Base-by-base conservation (phyloP, 53 echinoderm and acorn worm genomes). In the Antedon mediterranea region DNA sequence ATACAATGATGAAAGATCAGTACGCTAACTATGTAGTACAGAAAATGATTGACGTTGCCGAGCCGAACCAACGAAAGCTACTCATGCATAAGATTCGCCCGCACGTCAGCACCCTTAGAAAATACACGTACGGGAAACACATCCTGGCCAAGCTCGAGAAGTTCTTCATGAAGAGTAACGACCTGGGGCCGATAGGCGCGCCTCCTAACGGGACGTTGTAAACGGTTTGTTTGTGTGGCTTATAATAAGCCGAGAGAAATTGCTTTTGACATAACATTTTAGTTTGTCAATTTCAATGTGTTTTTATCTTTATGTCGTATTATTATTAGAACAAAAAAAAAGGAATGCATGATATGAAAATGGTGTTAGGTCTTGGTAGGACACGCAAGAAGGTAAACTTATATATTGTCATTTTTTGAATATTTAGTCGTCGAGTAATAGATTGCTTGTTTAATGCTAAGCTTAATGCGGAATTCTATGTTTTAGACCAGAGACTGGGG, bases 1-100 rank as follows among this genome's bases (percentile, higher is more conserved):
- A 90, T 83, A 98, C 98, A 4, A 98, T 98, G 98, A 98, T 98
- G 98, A 98, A 98, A 44, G 98, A 98, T 85, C 98, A 98, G 86
- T 98, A 98, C 73, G 98, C 98, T 79, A 98, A 98, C 98, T 98
- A 98, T 72, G 98, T 98, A 29, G 98, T 98, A 0, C 98, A 98
- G 85, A 98, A 98, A 88, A 98, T 98, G 98, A 98, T 98, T 9
- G 98, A 98, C 78, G 98, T 93, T n/a, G 89, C 90, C 13, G 98
- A 98, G 83, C 98, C 98, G 28, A 92, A 88, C 92, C 98, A 98
- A 42, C 92, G 98, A 76, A 92, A 92, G 85, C 85, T 98, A 72
- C 88, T 98, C 74, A 98, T 98, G 88, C 98, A 93, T 83, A 98
- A 98, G 91, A 98, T 98, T 75, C 92, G 92, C 31, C 98, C 98